Base-by-base conservation (phyloP, 2,888 invertebrate species). In the Blastobasis adustella region DNA sequence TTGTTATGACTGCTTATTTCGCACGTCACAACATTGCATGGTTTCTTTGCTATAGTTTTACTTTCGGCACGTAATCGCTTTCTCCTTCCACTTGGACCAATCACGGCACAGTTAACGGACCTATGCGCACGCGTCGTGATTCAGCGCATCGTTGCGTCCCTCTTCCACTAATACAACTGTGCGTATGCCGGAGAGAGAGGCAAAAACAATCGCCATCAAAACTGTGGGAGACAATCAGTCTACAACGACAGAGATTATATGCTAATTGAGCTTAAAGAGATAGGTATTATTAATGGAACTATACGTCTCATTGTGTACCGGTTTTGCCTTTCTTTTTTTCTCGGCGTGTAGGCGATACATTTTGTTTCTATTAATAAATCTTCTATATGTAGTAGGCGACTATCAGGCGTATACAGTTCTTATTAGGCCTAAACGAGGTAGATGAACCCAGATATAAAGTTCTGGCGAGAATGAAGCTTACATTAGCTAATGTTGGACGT, bases 171-270 rank as follows among this genome's bases (percentile, higher is more conserved):
- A 41, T 40, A 8, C 4, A 6, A 10, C n/a, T n/a, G 47, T 23
- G 7, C 37, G 1, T 40, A 9, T 4, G 68, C 51, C 57, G 41
- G 66, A 79, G 62, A 6, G 73, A 66, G 79, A 76, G 10, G 50
- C 43, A 51, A 58, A 50, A 82, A 80, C 79, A 81, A 81, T 77
- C 65, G 69, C 70, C 74, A 80, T 79, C 79, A 73, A 79, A 68
- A 62, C 67, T 71, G 67, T 73, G 73, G 69, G 75, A 74, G 75
- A 72, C 76, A 71, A 62, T 40, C 50, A 45, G 74, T 73, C 75
- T 71, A 66, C 49, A 51, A 42, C 9, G 57, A 58, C 62, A 46
- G 55, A 59, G 70, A 74, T 75, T 70, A 70, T 62, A 73, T 65
- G 71, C 61, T 69, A 71, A 72, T 73, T 65, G 54, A 58, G 58